These are phyloP conservation scores for Zoanthus solanderi DNA, from an alignment of 92 coral and sea anemone species.

Conservation along the genomic window DNA sequence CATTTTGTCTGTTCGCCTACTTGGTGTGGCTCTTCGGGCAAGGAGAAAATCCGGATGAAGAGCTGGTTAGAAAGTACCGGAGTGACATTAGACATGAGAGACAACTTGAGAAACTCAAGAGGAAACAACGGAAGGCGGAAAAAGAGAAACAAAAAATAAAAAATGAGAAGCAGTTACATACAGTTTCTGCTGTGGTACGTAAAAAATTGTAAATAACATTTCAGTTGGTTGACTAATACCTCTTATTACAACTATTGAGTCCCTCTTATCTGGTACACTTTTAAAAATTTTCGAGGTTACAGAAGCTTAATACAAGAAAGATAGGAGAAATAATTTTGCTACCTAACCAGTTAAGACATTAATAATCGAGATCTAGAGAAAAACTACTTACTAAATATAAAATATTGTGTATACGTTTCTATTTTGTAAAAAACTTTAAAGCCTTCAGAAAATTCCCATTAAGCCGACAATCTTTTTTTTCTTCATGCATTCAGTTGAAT, in stretches of 20 bases:
- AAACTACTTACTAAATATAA: no score
- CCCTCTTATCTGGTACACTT: no score
- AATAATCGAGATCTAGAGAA: background rate
- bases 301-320: no score
- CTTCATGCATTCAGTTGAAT: background rate
- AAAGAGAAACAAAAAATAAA: conserved; percentile 43
- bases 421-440: background rate
- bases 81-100: conserved; percentile 74
- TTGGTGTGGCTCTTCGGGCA: conserved; percentile 84
- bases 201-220: background rate
- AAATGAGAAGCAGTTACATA: background rate
- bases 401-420: background rate
- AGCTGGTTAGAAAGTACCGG: conserved; percentile 77
- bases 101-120: conserved; percentile 66
- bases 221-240: no score
- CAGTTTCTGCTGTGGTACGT: conserved; percentile 52
- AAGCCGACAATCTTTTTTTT: background rate
- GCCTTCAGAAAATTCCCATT: background rate
- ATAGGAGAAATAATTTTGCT: no score
- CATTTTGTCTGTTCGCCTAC: conserved; percentile 84
- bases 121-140: conserved; percentile 51
- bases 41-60: conserved; percentile 92
- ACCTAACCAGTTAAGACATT: no score
- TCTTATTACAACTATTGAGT: no score
- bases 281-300: no score